Base-by-base conservation (phyloP, 1,140 invertebrate species). In the Trichonephila clavata region DNA sequence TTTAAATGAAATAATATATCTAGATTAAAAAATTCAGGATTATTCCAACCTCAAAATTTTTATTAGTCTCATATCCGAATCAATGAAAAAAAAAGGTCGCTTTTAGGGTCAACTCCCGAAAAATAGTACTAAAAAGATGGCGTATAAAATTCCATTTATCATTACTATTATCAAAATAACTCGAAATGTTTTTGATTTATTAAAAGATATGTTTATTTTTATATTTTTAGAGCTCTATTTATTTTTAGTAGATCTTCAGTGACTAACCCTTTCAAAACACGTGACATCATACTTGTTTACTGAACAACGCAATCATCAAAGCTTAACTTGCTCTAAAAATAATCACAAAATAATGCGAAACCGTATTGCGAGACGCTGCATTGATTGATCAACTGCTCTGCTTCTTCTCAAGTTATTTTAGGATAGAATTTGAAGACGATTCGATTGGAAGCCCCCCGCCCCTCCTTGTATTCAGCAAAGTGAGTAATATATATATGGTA, bases 211-310 rank as follows among this genome's bases (percentile, higher is more conserved):
- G 10, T 39, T 3, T 13, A 50, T 50, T 50, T 50, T 13, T 13
- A 50, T 10, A 50, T 50, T 10, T 50, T 13, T 10, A 50, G 50
- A 50, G 0, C 7, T 63, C 71, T 77, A 77, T 39, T 77, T 77
- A 77, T 16, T 16, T 32, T 13, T 5, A 77, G 71, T 39, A 32
- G 27, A 16, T 32, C 71, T 77, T 77, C 27, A 39, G 18, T 77
- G 71, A 77, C 32, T 77, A 77, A 77, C 18, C 32, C 27, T 77
- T 77, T 77, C 27, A 77, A 77, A 77, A 77, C 71, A 77, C 18
- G 18, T 77, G 71, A 77, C 71, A 77, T 77, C 71, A 77, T 4
- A 77, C 18, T 20, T 77, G 71, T 77, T 68, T 77, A 77, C 71
- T 7, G 27, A 77, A 32, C 7, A 77, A 77, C 71, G n/a, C 18